Conservation (phyloP, 1,140 invertebrate species). For the Hyphantria cunea region DNA sequence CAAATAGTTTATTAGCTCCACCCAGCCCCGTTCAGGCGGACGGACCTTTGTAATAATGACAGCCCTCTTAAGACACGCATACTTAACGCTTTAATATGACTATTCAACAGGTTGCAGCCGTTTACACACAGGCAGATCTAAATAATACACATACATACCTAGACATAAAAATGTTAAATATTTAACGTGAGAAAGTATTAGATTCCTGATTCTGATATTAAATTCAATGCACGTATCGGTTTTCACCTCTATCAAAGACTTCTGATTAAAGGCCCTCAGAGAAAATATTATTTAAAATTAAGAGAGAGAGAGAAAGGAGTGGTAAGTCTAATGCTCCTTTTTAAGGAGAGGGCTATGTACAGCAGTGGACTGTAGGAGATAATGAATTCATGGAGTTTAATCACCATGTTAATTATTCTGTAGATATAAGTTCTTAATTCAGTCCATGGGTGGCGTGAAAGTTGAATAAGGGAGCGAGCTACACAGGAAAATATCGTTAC, state of each 20-base stretch:
- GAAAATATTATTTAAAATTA: too few species aligned
- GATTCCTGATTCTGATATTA: conserved; percentile 8
- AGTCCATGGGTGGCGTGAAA: too few species aligned
- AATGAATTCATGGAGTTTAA: too few species aligned
- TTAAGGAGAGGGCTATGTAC: too few species aligned
- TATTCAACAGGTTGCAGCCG: conserved; percentile 49
- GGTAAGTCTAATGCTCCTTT: too few species aligned
- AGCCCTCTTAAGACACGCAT: conserved; percentile 68
- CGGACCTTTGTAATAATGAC: conserved; percentile 71
- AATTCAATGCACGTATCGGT: not conserved
- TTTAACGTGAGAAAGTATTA: conserved; percentile 29
- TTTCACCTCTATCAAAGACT: not conserved
- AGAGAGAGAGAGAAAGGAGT: too few species aligned
- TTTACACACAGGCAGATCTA: conserved; percentile 37
- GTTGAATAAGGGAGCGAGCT: too few species aligned
- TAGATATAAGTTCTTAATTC: too few species aligned
- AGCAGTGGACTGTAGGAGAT: too few species aligned
- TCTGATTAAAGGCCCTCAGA: too few species aligned
- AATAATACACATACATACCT: conserved; percentile 30
- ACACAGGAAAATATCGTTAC: too few species aligned
- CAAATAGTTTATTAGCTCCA: conserved; percentile 80
- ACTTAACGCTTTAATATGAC: conserved; percentile 63
- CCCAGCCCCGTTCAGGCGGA: conserved; percentile 71
- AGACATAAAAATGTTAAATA: conserved; percentile 24
- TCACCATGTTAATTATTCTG: too few species aligned